Base-by-base conservation (phyloP, 2,888 invertebrate genomes). In the Barypeithes pellucidus region DNA sequence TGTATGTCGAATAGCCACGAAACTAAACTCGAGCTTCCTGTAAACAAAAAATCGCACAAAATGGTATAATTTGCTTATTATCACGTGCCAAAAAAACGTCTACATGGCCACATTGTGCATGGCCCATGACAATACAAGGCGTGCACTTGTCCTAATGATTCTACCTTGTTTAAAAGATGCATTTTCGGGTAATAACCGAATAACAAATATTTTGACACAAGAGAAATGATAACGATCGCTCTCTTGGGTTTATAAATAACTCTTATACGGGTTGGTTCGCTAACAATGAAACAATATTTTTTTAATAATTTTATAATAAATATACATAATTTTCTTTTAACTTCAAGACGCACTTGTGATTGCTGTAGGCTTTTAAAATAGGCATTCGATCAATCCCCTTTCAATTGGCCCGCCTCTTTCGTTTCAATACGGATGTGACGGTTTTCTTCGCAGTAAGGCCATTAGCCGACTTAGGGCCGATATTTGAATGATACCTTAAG, bases 131-230 rank as follows among this genome's bases (percentile, higher is more conserved):
- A 57, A 33, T 12, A 29, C 24, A 5, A 54, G 52, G 18, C 54
- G 33, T 33, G 16, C 33, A 57, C 33, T 29, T 0, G 9, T 33
- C 33, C 16, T 33, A 33, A 57, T 57, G 24, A 57, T 11, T 29
- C 2, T 9, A 57, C 54, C 16, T 57, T 57, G 54, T 57, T 33
- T 57, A 57, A 33, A 29, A 50, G 22, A 18, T 57, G 33, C 54
- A 57, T 11, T 50, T 57, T 57, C 16, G 54, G 54, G 16, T 57
- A 33, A 33, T 57, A 33, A 57, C 54, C 33, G 33, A 9, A 16
- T 16, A 57, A 57, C 54, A 33, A 16, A 29, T 7, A 36, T 18
- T 57, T 57, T 18, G 18, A 33, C 33, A 33, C 18, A 11, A 29
- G 3, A 9, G 8, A 33, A 36, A n/a, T 24, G 20, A 22, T 50